These are phyloP conservation scores for Acestrorhynchus altus DNA, from an alignment of 2,797 vertebrate genomes.

Conservation along the genomic window DNA sequence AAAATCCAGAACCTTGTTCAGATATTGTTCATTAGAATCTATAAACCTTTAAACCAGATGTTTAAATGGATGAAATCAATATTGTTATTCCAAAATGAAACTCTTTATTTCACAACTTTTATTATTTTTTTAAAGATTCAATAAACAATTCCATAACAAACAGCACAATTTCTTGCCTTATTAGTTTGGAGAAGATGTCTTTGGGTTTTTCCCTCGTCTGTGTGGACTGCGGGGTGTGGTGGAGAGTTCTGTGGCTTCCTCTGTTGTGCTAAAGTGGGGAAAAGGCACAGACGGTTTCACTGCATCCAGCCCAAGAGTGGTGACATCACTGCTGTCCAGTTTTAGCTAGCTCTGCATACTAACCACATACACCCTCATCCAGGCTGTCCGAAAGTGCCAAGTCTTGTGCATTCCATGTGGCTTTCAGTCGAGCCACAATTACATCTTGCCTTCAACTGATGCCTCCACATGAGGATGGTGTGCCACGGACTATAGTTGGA, in stretches of 20 bases:
- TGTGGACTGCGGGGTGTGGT: slow-evolving; percentile 8
- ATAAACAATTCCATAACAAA: too few species aligned
- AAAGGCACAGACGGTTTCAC: neutral
- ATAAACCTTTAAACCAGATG: too few species aligned
- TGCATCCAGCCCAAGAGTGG: neutral
- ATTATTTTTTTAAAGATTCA: too few species aligned
- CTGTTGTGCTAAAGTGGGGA: neutral
- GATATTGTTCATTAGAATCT: too few species aligned
- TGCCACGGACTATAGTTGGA: slow-evolving; percentile 70
- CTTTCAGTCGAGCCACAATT: slow-evolving; percentile 72
- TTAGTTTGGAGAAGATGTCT: neutral
- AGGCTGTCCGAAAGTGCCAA: slow-evolving; percentile 47
- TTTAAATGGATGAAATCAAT: too few species aligned
- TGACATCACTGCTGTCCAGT: slow-evolving; percentile 65
- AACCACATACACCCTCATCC: slow-evolving; percentile 48
- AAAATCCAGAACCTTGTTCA: too few species aligned
- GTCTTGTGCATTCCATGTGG: slow-evolving; percentile 72
- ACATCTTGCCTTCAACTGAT: slow-evolving; percentile 67
- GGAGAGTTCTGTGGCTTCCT: slow-evolving; percentile 5
- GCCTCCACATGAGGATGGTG: slow-evolving; percentile 59
- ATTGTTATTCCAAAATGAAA: too few species aligned
- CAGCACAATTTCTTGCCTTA: too few species aligned
- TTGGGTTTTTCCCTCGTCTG: neutral
- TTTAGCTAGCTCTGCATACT: slow-evolving; percentile 47
- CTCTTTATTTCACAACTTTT: too few species aligned